These are phyloP conservation scores for Hesperophylax magnus DNA, from an alignment of 1,140 invertebrate species.

Conservation along the genomic window DNA sequence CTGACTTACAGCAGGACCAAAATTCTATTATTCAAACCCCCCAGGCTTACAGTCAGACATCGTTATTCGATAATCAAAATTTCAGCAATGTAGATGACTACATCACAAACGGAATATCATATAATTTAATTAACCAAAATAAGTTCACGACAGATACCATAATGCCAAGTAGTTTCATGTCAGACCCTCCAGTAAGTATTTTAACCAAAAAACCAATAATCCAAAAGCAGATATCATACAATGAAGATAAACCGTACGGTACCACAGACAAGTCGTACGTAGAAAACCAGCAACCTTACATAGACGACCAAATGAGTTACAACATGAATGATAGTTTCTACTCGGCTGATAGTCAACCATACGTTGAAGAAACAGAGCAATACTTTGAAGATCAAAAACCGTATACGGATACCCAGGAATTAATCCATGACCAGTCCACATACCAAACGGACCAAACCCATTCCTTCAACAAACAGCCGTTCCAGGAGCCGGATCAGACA, in stretches of 20 bases:
- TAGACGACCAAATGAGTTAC: conserved; percentile 46
- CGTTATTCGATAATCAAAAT: conserved; percentile 4
- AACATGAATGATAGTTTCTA: conserved; percentile 53
- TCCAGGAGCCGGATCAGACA: conserved; percentile 32
- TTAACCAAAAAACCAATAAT: conserved; percentile 26
- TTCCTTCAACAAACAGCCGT: conserved; percentile 47
- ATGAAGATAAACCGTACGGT: conserved; percentile 27
- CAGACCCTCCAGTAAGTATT: conserved; percentile 39
- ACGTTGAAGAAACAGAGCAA: conserved; percentile 38
- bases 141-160: conserved; percentile 15
- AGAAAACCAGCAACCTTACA: conserved; percentile 50
- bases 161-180: conserved; percentile 6
- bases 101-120: conserved; percentile 13
- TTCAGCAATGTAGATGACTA: conserved; percentile 3
- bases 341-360: conserved; percentile 49
- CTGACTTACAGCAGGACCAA: conserved; percentile 48
- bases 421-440: conserved; percentile 43
- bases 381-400: conserved; percentile 40
- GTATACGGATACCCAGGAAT: conserved; percentile 48
- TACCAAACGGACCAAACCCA: conserved; percentile 48
- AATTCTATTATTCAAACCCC: conserved; percentile 24
- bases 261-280: conserved; percentile 13
- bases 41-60: conserved; percentile 5
- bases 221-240: conserved; percentile 22
- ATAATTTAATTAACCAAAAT: conserved; percentile 16